These are phyloP conservation scores for Vipera ursinii DNA, from an alignment of 2,797 vertebrate species.

Conservation along the genomic window DNA sequence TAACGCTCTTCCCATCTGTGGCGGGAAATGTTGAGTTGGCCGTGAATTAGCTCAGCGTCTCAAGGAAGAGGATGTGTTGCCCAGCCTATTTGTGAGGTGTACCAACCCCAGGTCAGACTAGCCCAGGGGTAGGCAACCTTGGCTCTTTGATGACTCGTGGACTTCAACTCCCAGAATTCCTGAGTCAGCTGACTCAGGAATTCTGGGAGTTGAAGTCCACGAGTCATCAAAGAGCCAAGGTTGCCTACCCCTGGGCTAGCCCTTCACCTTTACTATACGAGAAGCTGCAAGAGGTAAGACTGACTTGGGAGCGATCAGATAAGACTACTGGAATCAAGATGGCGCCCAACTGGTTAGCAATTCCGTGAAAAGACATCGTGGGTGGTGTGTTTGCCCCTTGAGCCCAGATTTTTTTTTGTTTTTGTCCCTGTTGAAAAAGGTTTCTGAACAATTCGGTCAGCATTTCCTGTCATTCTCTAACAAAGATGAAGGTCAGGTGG, in stretches of 20 bases:
- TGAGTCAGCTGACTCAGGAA: too few species aligned
- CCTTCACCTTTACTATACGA: not conserved
- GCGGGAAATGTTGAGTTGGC: not conserved
- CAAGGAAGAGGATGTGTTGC: not conserved
- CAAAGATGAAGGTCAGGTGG: not conserved
- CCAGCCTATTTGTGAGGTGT: not conserved
- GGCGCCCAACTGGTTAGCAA: not conserved
- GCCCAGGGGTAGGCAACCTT: too few species aligned
- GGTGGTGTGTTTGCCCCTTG: too few species aligned
- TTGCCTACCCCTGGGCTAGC: too few species aligned
- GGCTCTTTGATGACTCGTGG: too few species aligned
- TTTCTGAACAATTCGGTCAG: not conserved
- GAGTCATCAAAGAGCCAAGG: too few species aligned
- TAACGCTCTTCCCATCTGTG: not conserved
- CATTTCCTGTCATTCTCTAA: not conserved
- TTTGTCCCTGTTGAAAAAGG: not conserved
- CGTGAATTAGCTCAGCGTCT: not conserved
- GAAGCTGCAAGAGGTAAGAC: not conserved
- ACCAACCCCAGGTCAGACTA: not conserved
- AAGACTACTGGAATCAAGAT: not conserved
- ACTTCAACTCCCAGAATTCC: too few species aligned
- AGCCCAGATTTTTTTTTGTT: too few species aligned
- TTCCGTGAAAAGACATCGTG: not conserved
- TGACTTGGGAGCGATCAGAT: not conserved
- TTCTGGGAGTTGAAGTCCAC: too few species aligned